phyloP scores from a whole-genome alignment of 2,797 vertebrate species.

The Iguana delicatissima region DNA sequence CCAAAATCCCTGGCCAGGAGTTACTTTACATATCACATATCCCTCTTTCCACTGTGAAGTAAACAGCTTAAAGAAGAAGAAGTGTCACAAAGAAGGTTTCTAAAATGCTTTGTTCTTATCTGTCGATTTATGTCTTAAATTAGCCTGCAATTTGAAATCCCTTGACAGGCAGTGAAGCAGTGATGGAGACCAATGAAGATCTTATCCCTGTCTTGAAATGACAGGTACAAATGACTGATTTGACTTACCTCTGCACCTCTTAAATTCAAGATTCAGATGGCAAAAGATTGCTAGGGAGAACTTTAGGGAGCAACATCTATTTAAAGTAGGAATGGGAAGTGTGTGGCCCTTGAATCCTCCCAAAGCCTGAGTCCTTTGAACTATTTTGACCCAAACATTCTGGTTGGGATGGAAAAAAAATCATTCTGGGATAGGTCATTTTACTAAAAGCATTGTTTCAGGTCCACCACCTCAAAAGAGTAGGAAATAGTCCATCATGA shows the following conservation, averaged over 20 bases:
- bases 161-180: conserved; percentile 32
- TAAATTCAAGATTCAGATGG: not conserved
- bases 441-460: too few species aligned
- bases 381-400: not conserved
- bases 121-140: conserved; percentile 64
- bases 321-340: not conserved
- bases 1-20: not conserved
- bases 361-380: not conserved
- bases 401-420: too few species aligned
- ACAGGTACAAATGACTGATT: not conserved
- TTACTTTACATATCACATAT: conserved; percentile 27
- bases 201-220: not conserved
- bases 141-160: conserved; percentile 56
- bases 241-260: not conserved
- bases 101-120: conserved; percentile 60
- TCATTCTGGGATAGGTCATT: too few species aligned
- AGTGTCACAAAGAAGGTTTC: conserved; percentile 49
- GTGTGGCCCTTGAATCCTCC: too few species aligned
- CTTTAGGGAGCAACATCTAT: too few species aligned
- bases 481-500: too few species aligned
- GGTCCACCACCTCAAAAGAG: too few species aligned
- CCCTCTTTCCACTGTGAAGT: not conserved
- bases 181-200: not conserved
- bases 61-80: not conserved
- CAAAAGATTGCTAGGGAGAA: not conserved